These are phyloP conservation scores for Clepsis dumicolana DNA, from an alignment of 2,888 invertebrate species.

Conservation along the genomic window DNA sequence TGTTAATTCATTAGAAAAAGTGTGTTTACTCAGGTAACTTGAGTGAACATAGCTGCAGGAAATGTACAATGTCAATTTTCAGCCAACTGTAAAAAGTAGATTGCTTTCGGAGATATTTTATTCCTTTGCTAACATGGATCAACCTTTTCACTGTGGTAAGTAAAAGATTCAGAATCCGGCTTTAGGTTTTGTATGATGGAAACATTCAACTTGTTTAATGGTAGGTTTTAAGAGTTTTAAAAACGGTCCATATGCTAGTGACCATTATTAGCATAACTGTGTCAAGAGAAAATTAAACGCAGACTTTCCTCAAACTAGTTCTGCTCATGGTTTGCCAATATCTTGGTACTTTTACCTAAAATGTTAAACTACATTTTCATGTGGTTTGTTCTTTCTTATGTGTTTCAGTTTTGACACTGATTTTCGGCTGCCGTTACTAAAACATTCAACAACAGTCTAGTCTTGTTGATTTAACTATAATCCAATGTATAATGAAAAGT, in stretches of 20 bases:
- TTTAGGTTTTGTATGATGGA: background rate
- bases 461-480: background rate
- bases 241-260: constrained; percentile 19
- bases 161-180: constrained; percentile 24
- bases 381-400: background rate
- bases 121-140: constrained; percentile 59
- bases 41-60: constrained; percentile 73
- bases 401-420: background rate
- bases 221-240: background rate
- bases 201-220: background rate
- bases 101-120: constrained; percentile 46
- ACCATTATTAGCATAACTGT: constrained; percentile 4
- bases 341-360: background rate
- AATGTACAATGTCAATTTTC: constrained; percentile 63
- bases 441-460: constrained; percentile 1
- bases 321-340: background rate
- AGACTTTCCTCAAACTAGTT: background rate
- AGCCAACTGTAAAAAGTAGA: constrained; percentile 68
- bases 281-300: background rate
- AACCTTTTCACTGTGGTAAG: constrained; percentile 74
- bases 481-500: background rate
- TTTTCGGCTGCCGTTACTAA: too few species aligned
- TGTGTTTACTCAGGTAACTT: constrained; percentile 51
- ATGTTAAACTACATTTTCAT: background rate
- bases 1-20: constrained; percentile 55